phyloP scores from a whole-genome alignment of 1,140 invertebrate species.

The Nasonia vitripennis region DNA sequence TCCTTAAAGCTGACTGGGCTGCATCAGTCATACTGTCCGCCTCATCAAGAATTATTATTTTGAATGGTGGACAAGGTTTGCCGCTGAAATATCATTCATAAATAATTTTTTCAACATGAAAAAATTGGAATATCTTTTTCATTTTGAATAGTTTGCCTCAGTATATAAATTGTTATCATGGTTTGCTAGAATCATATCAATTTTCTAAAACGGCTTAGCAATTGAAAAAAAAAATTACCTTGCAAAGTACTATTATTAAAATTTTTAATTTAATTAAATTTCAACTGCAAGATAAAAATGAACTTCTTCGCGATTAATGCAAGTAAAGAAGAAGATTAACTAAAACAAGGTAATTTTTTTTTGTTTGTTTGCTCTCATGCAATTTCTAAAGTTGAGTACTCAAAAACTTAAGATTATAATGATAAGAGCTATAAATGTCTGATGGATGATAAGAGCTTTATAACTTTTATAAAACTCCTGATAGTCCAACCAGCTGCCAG shows the following conservation, averaged over 20 bases:
- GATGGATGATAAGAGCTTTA: constrained; percentile 65
- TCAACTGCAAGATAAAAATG: constrained; percentile 1
- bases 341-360: constrained; percentile 47
- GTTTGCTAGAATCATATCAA: constrained; percentile 38
- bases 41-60: constrained; percentile 98
- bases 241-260: constrained; percentile 16
- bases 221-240: constrained; percentile 54
- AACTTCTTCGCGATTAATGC: constrained; percentile 9
- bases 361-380: constrained; percentile 46
- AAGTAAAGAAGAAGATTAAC: constrained; percentile 23
- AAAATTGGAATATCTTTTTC: not conserved
- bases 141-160: constrained; percentile 57
- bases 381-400: constrained; percentile 36
- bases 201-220: constrained; percentile 44
- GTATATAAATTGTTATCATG: constrained; percentile 47
- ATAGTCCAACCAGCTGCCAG: constrained; percentile 61
- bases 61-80: constrained; percentile 92
- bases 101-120: not conserved
- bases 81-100: constrained; percentile 79
- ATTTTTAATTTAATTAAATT: constrained; percentile 12
- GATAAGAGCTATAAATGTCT: constrained; percentile 62
- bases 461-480: constrained; percentile 61
- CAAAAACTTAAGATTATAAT: constrained; percentile 14
- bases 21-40: constrained; percentile 98
- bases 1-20: constrained; percentile 94